These are phyloP conservation scores for Chionis minor DNA, from an alignment of 2,113 vertebrate genomes.

Conservation along the genomic window DNA sequence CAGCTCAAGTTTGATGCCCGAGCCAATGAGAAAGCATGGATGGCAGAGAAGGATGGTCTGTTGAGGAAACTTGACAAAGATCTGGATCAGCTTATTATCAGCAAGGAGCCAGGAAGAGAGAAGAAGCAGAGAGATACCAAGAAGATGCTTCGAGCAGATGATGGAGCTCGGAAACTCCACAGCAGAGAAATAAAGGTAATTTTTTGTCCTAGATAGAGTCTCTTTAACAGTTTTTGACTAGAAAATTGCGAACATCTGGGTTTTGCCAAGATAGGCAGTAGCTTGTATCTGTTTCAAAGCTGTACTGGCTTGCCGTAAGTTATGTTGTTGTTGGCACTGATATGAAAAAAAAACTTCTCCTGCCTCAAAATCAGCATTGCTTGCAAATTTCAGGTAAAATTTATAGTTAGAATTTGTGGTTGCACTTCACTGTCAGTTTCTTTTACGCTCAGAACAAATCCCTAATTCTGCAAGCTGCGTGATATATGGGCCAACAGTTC, in stretches of 20 bases:
- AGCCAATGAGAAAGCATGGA: conserved; percentile 88
- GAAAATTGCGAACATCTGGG: not conserved
- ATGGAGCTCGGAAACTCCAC: conserved; percentile 61
- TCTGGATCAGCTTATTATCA: conserved; percentile 26
- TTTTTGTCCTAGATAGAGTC: not conserved
- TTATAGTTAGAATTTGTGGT: not conserved
- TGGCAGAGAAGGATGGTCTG: conserved; percentile 89
- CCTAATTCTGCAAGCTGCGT: not conserved
- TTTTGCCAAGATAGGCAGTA: not conserved
- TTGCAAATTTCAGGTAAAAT: not conserved
- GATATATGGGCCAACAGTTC: not conserved
- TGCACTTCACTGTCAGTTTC: not conserved
- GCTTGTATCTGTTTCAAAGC: not conserved
- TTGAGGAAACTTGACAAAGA: conserved; percentile 79
- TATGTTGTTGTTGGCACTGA: not conserved
- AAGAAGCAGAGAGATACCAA: conserved; percentile 1
- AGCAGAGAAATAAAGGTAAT: conserved; percentile 85
- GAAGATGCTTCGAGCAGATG: not conserved
- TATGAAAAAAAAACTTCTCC: not conserved
- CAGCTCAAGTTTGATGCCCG: conserved; percentile 87
- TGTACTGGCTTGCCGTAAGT: not conserved
- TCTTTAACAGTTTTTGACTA: not conserved
- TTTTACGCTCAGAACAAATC: not conserved
- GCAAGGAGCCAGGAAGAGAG: not conserved
- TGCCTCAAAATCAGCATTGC: not conserved